Conservation (phyloP, 2,888 invertebrate species). For the Hofmannophila pseudospretella region DNA sequence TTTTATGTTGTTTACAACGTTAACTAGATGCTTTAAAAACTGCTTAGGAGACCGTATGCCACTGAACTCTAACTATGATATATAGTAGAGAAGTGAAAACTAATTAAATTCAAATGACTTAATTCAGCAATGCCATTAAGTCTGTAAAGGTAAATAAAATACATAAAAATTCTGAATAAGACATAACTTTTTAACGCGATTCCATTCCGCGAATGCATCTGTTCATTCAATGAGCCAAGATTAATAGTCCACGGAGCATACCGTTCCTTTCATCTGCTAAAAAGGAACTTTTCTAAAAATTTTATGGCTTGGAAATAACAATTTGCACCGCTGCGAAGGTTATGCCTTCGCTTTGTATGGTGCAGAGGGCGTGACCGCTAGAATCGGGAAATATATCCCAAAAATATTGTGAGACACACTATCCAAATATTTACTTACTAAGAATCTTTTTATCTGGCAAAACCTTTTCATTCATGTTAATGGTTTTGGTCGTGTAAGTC, state of each 20-base stretch:
- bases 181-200: conserved; percentile 32
- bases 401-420: conserved; percentile 59
- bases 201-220: conserved; percentile 31
- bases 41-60: no score
- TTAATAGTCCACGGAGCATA: conserved; percentile 53
- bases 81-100: no score
- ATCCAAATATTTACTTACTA: conserved; percentile 74
- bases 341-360: conserved; percentile 42
- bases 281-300: conserved; percentile 55
- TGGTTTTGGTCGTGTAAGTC: conserved; percentile 14
- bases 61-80: no score
- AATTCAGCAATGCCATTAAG: conserved; percentile 5
- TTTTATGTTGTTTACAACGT: no score
- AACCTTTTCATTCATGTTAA: conserved; percentile 7
- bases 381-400: conserved; percentile 30
- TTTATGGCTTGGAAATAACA: conserved; percentile 71
- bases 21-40: no score
- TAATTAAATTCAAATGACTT: not conserved
- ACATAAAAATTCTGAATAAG: conserved; percentile 20
- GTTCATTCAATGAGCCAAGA: conserved; percentile 55
- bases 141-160: conserved; percentile 12
- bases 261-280: conserved; percentile 40
- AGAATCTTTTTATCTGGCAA: conserved; percentile 35
- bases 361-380: conserved; percentile 66
- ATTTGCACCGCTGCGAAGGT: conserved; percentile 62